phyloP scores from a whole-genome alignment of 2,888 invertebrate species.

The Eristalinus sepulchralis region DNA sequence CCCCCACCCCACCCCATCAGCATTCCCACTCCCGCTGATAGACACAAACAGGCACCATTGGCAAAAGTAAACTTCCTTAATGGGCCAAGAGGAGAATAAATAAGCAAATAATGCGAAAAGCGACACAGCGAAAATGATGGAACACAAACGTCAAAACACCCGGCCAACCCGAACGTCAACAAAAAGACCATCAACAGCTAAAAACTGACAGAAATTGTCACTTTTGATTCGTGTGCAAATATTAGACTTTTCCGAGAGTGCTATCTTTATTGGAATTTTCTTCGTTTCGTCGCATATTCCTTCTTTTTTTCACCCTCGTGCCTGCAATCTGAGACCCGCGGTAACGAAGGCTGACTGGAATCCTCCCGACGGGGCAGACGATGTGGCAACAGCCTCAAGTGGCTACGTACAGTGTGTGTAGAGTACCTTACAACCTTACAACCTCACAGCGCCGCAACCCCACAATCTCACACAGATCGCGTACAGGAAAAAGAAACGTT shows the following conservation, averaged over 20 bases:
- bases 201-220: conserved; percentile 71
- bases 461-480: conserved; percentile 33
- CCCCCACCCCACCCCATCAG: too few relatives aligned
- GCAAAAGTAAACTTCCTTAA: conserved; percentile 71
- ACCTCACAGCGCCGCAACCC: not conserved
- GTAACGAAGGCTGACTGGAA: not conserved
- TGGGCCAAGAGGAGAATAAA: conserved; percentile 71
- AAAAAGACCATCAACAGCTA: conserved; percentile 66
- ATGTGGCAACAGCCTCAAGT: conserved; percentile 52
- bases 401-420: conserved; percentile 48
- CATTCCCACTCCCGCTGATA: conserved; percentile 4
- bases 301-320: conserved; percentile 22
- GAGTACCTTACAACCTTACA: conserved; percentile 45
- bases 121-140: conserved; percentile 65
- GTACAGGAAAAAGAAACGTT: conserved; percentile 46
- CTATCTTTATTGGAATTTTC: conserved; percentile 67
- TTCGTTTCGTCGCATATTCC: conserved; percentile 26
- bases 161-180: conserved; percentile 47
- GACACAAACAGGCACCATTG: conserved; percentile 55
- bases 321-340: not conserved
- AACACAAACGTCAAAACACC: conserved; percentile 51
- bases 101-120: conserved; percentile 68
- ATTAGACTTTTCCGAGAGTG: conserved; percentile 66
- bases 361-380: not conserved
- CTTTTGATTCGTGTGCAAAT: conserved; percentile 71